Base-by-base conservation (phyloP, 2,113 vertebrate species). In the Nettapus auritus region DNA sequence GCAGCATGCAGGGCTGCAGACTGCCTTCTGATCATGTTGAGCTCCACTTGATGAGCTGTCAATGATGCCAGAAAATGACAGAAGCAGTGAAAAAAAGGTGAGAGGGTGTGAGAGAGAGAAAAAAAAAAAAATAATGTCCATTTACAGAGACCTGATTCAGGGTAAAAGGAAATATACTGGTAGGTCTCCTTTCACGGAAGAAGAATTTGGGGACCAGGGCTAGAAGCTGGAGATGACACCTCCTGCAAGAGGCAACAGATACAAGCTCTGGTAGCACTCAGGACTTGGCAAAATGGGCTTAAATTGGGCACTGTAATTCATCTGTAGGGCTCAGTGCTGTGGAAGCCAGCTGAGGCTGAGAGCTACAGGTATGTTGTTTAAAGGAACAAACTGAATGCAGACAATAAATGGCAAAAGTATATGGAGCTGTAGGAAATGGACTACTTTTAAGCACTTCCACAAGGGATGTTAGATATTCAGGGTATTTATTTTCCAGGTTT, bases 1-100 rank as follows among this genome's bases (percentile, higher is more conserved):
- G 33, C 0, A 0, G 29, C 5, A 3, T 33, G 53, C 0, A 0
- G 20, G 28, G 19, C 71, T 74, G 19, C 13, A 88, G 11, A 36
- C 34, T 70, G 36, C 77, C 42, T 88, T 94, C 79, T 6, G 2
- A 8, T 81, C 20, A 5, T 38, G 13, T 38, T 25, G 53, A 86
- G 55, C 82, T 53, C 17, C 31, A 88, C 75, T 52, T 74, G 50
- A 89, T 56, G 19, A 22, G 18, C 46, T 42, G 62, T 33, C 71
- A 74, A 6, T 6, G 6, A 69, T 62, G 64, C n/a, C 2, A 60
- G 48, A 74, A 77, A 68, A 53, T 3, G 5, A 82, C 17, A 29
- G 42, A 13, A 85, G 31, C 11, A 19, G n/a, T 44, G 22, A 64
- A 80, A 57, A 53, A 42, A 66, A 84, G 52, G 1, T 23, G 9